Evolutionary conservation across 2,888 invertebrate genomes (phyloP).

Genomic region (Apoda limacodes): DNA sequence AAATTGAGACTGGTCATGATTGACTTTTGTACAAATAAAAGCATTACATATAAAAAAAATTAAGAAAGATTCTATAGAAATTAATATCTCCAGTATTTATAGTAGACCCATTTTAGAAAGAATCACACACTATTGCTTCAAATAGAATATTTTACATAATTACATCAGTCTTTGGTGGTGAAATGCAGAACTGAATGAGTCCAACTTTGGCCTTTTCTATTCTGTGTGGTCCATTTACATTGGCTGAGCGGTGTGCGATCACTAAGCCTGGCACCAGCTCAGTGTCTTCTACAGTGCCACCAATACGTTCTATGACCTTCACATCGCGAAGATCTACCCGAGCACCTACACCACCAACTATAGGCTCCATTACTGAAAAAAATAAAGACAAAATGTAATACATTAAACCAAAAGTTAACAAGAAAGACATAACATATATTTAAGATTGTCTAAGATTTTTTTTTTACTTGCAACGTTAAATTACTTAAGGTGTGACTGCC

Average conservation of each 20-base stretch:
- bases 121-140: not conserved
- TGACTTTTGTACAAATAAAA: no score
- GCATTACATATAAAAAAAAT: no score
- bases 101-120: no score
- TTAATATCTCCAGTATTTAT: no score
- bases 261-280: constrained; percentile 96
- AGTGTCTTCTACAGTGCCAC: constrained; percentile 98
- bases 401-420: no score
- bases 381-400: no score
- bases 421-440: no score
- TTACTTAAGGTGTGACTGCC: no score
- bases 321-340: constrained; percentile 95
- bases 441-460: no score
- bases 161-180: constrained; percentile 98
- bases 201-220: constrained; percentile 99
- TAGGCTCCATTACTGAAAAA: constrained; percentile 60
- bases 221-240: constrained; percentile 91
- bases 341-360: constrained; percentile 68
- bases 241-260: constrained; percentile 89
- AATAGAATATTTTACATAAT: constrained; percentile 32
- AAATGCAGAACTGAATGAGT: constrained; percentile 99
- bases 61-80: no score
- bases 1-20: no score
- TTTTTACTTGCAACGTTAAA: no score
- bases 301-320: constrained; percentile 95